Evolutionary conservation across 1,140 invertebrate species (phyloP).

Genomic region (Drosophila bocki): DNA sequence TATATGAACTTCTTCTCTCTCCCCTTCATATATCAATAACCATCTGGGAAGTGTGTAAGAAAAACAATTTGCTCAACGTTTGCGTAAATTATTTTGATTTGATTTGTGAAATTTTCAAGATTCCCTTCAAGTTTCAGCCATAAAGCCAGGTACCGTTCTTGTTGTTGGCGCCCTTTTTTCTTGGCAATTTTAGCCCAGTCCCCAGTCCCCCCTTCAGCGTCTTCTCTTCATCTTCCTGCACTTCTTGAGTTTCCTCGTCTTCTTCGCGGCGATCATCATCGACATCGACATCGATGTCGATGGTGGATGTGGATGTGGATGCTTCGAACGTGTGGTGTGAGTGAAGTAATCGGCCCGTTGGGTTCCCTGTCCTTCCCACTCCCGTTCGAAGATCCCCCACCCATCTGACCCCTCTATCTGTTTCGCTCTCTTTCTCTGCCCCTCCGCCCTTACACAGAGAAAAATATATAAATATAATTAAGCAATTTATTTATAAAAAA

Average conservation of each 20-base stretch:
- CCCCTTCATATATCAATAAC: conserved; percentile 43
- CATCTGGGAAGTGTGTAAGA: conserved; percentile 20
- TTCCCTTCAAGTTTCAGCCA: conserved; percentile 21
- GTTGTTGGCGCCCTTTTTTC: conserved; percentile 76
- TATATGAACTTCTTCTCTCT: conserved; percentile 2
- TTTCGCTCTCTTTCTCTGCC: conserved; percentile 17
- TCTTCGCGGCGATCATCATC: conserved; percentile 63
- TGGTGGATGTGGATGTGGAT: conserved; percentile 32
- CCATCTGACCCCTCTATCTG: conserved; percentile 10
- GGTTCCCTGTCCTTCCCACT: conserved; percentile 23
- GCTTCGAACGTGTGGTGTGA: conserved; percentile 55
- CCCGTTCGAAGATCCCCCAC: conserved; percentile 17
- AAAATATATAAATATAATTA: not conserved
- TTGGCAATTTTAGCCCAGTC: conserved; percentile 68
- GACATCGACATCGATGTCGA: conserved; percentile 54
- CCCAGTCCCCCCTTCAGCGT: not conserved
- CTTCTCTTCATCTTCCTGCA: conserved; percentile 16
- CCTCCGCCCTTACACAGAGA: not conserved
- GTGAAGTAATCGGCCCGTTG: conserved; percentile 75
- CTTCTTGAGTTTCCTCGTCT: conserved; percentile 43
- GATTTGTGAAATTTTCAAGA: conserved; percentile 70
- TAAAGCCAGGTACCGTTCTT: conserved; percentile 54
- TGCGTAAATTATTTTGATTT: conserved; percentile 75
- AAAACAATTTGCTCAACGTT: conserved; percentile 63
- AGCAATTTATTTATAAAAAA: not conserved